phyloP scores from a whole-genome alignment of 2,113 vertebrate species.

The Chroicocephalus ridibundus region DNA sequence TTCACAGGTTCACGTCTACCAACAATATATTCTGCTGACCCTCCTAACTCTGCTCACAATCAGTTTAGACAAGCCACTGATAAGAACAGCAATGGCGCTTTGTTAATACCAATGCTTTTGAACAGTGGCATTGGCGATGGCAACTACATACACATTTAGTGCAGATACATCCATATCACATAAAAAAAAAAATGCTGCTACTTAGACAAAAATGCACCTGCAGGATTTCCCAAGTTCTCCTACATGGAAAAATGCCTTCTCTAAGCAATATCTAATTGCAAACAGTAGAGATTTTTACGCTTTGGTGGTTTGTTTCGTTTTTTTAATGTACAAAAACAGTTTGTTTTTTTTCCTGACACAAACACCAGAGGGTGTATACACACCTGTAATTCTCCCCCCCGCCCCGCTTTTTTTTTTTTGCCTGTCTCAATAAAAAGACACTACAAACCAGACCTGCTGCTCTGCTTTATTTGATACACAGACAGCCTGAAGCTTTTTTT shows the following conservation, averaged over 20 bases:
- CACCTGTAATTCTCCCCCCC: neutral
- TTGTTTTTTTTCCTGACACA: neutral
- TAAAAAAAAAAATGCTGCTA: neutral
- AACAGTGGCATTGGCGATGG: neutral
- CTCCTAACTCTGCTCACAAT: neutral
- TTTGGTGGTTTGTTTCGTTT: neutral
- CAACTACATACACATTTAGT: neutral
- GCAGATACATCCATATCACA: neutral
- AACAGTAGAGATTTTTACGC: neutral
- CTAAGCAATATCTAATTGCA: neutral
- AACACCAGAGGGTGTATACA: neutral
- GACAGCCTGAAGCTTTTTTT: neutral
- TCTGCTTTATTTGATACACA: neutral
- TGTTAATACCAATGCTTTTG: neutral
- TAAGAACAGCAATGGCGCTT: neutral
- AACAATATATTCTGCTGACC: neutral
- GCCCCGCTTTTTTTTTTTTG: neutral
- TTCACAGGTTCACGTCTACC: neutral
- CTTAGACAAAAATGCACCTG: neutral
- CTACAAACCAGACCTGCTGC: neutral
- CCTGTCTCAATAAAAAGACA: neutral
- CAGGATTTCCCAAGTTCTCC: neutral
- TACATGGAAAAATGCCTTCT: fast-evolving
- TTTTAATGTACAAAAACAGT: neutral
- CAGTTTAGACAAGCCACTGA: neutral